A percentile compares a stretch with the other conserved stretches of the same genome.
phyloP scores from a whole-genome alignment of 2,888 invertebrate species.

The Athetis lepigone region DNA sequence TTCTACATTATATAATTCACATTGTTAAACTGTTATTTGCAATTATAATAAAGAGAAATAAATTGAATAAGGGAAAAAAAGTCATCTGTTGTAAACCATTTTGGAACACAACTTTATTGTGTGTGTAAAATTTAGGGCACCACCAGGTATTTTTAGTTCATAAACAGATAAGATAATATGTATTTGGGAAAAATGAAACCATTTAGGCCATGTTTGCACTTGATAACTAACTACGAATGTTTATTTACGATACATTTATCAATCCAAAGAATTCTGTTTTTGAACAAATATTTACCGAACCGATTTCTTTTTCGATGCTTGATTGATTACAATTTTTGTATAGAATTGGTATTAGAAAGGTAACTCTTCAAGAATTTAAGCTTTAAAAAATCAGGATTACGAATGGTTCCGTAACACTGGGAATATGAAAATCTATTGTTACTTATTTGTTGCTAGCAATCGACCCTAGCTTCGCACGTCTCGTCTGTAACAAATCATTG shows the following conservation, averaged over 20 bases:
- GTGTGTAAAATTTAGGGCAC: conserved; percentile 39
- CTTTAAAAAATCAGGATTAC: too few relatives aligned
- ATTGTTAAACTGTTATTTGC: too few relatives aligned
- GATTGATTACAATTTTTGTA: neutral
- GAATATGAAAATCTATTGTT: too few relatives aligned
- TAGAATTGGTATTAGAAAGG: neutral
- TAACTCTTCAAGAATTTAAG: neutral
- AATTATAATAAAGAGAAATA: too few relatives aligned
- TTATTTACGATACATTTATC: conserved; percentile 49
- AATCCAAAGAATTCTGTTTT: conserved; percentile 25
- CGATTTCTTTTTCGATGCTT: neutral
- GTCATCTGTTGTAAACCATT: too few relatives aligned
- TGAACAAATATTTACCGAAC: conserved; percentile 8
- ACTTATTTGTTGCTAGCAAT: too few relatives aligned
- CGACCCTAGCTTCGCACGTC: too few relatives aligned
- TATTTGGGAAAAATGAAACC: conserved; percentile 41
- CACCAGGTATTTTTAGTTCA: conserved; percentile 39
- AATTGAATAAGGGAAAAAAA: too few relatives aligned
- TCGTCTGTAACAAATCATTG: too few relatives aligned
- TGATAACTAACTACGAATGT: conserved; percentile 40
- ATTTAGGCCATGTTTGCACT: conserved; percentile 42
- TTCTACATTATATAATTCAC: too few relatives aligned
- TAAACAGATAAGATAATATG: conserved; percentile 55
- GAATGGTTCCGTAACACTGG: too few relatives aligned
- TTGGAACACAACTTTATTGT: too few relatives aligned